phyloP scores from a whole-genome alignment of 1,140 invertebrate genomes.

The Notospermus geniculatus region DNA sequence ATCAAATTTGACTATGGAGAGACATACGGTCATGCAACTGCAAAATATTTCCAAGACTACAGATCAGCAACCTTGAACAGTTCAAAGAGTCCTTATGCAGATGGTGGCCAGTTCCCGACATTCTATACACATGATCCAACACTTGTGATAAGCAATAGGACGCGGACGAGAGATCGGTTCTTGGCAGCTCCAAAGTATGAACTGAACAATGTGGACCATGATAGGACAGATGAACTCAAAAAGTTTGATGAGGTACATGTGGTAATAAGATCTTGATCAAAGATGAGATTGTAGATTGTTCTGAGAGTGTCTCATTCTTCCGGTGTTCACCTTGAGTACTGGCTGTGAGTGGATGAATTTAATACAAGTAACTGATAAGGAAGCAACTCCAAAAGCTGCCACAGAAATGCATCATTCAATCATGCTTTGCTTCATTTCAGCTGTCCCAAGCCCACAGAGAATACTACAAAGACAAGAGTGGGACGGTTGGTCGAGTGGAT shows the following conservation, averaged over 20 bases:
- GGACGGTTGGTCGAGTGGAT: conserved; percentile 45
- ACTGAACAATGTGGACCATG: conserved; percentile 51
- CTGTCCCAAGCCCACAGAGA: conserved; percentile 50
- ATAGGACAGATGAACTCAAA: conserved; percentile 48
- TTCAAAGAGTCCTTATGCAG: conserved; percentile 46
- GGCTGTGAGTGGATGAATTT: too few relatives aligned
- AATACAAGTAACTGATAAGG: too few relatives aligned
- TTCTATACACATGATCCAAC: conserved; percentile 53
- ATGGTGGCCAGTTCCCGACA: conserved; percentile 53
- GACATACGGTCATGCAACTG: conserved; percentile 54
- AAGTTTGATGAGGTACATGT: conserved; percentile 42
- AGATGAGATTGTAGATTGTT: too few relatives aligned
- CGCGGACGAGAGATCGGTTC: conserved; percentile 46
- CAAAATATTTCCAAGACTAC: conserved; percentile 58
- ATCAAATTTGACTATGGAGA: conserved; percentile 57
- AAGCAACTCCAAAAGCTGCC: too few relatives aligned
- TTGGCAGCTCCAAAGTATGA: conserved; percentile 45
- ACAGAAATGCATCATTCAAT: too few relatives aligned
- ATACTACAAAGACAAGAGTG: conserved; percentile 50
- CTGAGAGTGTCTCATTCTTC: too few relatives aligned
- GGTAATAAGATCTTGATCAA: too few relatives aligned
- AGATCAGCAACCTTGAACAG: conserved; percentile 46
- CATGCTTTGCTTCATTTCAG: conserved; percentile 33
- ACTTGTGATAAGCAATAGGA: conserved; percentile 47
- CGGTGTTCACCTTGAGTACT: too few relatives aligned